phyloP scores from a whole-genome alignment of 2,888 invertebrate genomes.

The Hartigia nigra region DNA sequence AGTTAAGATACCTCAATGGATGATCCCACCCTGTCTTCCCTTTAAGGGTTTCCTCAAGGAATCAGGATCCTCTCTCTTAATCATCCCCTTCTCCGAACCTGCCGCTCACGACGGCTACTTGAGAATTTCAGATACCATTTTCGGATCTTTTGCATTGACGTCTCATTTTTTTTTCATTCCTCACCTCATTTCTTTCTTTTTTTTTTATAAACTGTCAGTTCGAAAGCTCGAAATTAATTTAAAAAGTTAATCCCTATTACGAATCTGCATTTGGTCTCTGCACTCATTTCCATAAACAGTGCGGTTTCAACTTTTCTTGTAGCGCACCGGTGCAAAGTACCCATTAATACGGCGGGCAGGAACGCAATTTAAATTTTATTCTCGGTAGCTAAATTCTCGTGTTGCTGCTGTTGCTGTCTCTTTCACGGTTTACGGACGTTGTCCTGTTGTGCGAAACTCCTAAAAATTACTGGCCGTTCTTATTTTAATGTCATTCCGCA shows the following conservation, averaged over 20 bases:
- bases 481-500: slow-evolving; percentile 23
- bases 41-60: neutral
- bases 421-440: slow-evolving; percentile 19
- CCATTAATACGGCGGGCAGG: slow-evolving; percentile 1
- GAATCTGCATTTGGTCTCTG: slow-evolving; percentile 11
- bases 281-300: slow-evolving; percentile 24
- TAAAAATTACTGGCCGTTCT: slow-evolving; percentile 25
- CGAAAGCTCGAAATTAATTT: slow-evolving; percentile 22
- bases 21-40: neutral
- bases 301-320: slow-evolving; percentile 19
- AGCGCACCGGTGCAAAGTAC: slow-evolving; percentile 4
- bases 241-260: slow-evolving; percentile 20
- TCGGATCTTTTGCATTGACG: neutral
- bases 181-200: neutral
- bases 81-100: neutral
- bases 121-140: neutral
- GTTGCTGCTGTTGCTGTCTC: neutral
- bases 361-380: slow-evolving; percentile 27
- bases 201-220: neutral
- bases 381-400: neutral
- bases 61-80: neutral
- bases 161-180: neutral
- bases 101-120: neutral
- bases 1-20: neutral
- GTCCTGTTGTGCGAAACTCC: slow-evolving; percentile 13